Conservation (phyloP, 2,888 invertebrate genomes). For the Acronicta leporina region DNA sequence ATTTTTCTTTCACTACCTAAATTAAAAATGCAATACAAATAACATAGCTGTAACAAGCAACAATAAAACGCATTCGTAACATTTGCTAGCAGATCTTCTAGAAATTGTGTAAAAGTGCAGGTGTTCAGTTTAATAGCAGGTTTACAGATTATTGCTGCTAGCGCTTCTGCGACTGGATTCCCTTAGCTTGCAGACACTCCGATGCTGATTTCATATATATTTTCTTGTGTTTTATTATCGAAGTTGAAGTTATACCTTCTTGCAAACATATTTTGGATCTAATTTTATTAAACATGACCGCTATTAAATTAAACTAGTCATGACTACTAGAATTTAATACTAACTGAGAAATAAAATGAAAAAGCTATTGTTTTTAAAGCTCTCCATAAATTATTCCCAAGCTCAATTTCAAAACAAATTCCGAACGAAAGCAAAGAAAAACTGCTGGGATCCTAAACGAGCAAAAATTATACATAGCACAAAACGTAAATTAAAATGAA, state of each 20-base stretch:
- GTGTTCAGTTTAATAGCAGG: slow-evolving; percentile 17
- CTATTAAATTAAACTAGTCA: too few species aligned
- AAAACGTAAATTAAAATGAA: slow-evolving; percentile 35
- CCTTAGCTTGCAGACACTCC: slow-evolving; percentile 9
- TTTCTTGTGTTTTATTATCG: neutral
- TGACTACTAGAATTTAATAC: too few species aligned
- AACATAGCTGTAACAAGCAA: neutral
- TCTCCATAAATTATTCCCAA: slow-evolving; percentile 13
- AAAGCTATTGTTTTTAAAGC: neutral
- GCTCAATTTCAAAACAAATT: neutral
- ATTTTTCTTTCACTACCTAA: too few species aligned
- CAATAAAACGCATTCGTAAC: slow-evolving; percentile 6
- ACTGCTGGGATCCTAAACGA: slow-evolving; percentile 6
- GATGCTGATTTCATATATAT: slow-evolving; percentile 9
- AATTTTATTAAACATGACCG: too few species aligned
- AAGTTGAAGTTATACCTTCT: neutral
- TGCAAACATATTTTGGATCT: too few species aligned
- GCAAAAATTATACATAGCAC: slow-evolving; percentile 26
- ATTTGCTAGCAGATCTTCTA: neutral
- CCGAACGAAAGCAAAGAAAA: neutral
- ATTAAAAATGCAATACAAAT: neutral
- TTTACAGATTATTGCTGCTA: slow-evolving; percentile 9
- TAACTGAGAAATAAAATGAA: too few species aligned
- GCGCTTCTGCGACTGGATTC: slow-evolving; percentile 11
- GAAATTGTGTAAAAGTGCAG: slow-evolving; percentile 25